A percentile compares a stretch with the other conserved stretches of the same genome.
Conservation (phyloP, 2,113 vertebrate species). For the Limanda limanda region DNA sequence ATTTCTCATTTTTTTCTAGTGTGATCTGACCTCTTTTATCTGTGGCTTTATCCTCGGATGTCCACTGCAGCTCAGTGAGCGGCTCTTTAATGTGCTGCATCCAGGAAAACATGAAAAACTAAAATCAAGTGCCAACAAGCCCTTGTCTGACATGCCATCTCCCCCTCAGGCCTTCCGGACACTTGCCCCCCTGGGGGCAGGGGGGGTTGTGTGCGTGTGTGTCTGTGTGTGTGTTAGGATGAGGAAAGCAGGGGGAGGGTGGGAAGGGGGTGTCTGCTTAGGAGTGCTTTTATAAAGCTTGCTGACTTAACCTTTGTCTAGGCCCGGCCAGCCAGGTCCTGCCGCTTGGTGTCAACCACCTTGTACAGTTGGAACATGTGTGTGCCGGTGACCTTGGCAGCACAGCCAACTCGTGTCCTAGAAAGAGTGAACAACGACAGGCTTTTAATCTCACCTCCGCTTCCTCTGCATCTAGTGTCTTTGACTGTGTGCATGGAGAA, state of each 20-base stretch:
- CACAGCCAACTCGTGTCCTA: constrained; percentile 81
- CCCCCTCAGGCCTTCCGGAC: constrained; percentile 64
- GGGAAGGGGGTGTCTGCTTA: constrained; percentile 81
- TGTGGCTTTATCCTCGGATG: constrained; percentile 16
- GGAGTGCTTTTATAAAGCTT: constrained; percentile 88
- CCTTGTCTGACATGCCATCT: constrained; percentile 75
- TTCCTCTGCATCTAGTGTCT: constrained; percentile 52
- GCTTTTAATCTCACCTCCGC: constrained; percentile 52
- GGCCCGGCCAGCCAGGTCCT: constrained; percentile 87
- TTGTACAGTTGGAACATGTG: constrained; percentile 95
- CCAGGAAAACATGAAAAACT: constrained; percentile 73
- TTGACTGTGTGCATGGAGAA: constrained; percentile 39
- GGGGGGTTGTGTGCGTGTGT: constrained; percentile 29
- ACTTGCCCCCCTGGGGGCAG: constrained; percentile 53
- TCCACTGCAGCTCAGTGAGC: constrained; percentile 48
- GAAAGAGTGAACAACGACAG: constrained; percentile 86
- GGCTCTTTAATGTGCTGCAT: constrained; percentile 61
- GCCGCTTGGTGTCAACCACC: constrained; percentile 92
- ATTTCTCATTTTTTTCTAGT: background rate
- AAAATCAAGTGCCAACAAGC: constrained; percentile 77
- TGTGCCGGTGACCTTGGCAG: constrained; percentile 93
- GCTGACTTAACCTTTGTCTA: constrained; percentile 97
- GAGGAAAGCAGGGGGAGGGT: background rate
- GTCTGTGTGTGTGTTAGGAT: constrained; percentile 49
- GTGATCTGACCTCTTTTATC: background rate